Conservation (phyloP, 2,888 invertebrate species). For the Oxytorus armatus region DNA sequence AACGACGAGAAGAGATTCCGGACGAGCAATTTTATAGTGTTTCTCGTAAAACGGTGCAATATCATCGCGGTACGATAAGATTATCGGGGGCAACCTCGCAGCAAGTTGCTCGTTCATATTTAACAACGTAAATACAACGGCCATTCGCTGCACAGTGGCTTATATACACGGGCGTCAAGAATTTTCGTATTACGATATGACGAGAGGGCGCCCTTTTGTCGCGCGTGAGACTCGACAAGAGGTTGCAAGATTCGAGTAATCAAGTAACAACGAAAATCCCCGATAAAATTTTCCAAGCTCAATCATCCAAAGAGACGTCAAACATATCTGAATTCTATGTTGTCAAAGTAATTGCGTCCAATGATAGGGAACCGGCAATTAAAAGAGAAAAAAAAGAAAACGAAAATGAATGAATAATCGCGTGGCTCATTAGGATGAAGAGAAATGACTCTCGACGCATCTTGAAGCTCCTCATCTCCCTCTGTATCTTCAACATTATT, state of each 20-base stretch:
- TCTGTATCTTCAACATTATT: slow-evolving; percentile 66
- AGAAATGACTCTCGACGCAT: slow-evolving; percentile 51
- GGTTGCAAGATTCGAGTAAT: slow-evolving; percentile 18
- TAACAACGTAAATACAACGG: slow-evolving; percentile 42
- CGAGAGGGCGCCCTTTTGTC: slow-evolving; percentile 21
- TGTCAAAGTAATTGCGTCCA: slow-evolving; percentile 40
- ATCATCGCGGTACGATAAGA: slow-evolving; percentile 78
- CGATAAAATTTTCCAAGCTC: no score
- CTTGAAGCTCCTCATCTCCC: slow-evolving; percentile 30
- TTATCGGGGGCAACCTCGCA: slow-evolving; percentile 73
- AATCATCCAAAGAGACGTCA: no score
- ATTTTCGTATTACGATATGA: background rate
- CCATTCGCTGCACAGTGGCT: slow-evolving; percentile 1
- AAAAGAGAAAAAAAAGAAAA: background rate
- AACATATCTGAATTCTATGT: slow-evolving; percentile 36
- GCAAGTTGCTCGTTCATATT: slow-evolving; percentile 43
- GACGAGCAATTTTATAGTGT: slow-evolving; percentile 69
- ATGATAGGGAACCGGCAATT: no score
- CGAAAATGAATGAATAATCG: slow-evolving; percentile 56
- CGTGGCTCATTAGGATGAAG: slow-evolving; percentile 56
- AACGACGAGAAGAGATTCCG: slow-evolving; percentile 36
- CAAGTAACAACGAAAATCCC: no score
- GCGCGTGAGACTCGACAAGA: background rate
- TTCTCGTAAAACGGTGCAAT: slow-evolving; percentile 73
- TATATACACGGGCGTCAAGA: slow-evolving; percentile 1